These are phyloP conservation scores for Arion vulgaris DNA, from an alignment of 1,140 invertebrate genomes.

Conservation along the genomic window DNA sequence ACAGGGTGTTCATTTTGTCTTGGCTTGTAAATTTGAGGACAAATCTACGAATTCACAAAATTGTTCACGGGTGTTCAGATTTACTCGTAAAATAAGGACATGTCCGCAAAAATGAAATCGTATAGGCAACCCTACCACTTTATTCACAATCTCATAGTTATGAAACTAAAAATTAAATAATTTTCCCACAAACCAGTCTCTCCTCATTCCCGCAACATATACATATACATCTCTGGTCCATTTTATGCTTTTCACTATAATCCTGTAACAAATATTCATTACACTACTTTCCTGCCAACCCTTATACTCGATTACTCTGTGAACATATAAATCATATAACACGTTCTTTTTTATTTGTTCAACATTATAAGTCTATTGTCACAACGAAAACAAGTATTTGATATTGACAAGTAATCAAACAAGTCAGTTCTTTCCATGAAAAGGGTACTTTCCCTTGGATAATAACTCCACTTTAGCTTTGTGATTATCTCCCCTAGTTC, in stretches of 20 bases:
- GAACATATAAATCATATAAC: not conserved
- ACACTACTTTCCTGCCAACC: not conserved
- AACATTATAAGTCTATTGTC: not conserved
- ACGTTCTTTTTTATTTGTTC: not conserved
- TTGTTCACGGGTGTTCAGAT: too few species aligned
- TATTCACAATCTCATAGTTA: too few species aligned
- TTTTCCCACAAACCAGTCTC: too few species aligned
- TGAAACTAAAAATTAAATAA: too few species aligned
- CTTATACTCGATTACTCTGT: not conserved
- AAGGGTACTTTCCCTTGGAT: conserved; percentile 5
- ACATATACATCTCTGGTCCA: too few species aligned
- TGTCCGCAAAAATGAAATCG: too few species aligned
- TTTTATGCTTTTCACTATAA: not conserved
- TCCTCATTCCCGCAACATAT: too few species aligned
- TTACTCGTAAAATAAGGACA: too few species aligned
- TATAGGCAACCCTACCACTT: too few species aligned
- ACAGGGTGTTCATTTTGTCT: too few species aligned
- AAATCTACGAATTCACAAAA: too few species aligned
- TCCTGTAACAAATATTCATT: not conserved
- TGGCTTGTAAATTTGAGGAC: too few species aligned
- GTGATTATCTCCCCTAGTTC: not conserved
- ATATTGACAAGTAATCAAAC: not conserved
- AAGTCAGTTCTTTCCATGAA: not conserved
- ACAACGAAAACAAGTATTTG: not conserved
- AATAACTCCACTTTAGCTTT: not conserved